Evolutionary conservation across 2,797 vertebrate genomes (phyloP).

Genomic region (Vireo griseus): DNA sequence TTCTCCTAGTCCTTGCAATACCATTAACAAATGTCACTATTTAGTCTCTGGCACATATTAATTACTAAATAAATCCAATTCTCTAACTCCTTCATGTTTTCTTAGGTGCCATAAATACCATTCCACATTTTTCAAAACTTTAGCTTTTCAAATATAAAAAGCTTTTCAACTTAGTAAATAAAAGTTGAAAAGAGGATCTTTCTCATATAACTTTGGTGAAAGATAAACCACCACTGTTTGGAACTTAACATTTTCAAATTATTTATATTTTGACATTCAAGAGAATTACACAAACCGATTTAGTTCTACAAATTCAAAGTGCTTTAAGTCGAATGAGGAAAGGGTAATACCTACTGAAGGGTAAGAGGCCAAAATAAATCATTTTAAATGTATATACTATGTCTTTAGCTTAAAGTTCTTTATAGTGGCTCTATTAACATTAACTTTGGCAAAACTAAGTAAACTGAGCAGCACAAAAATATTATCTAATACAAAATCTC

Average conservation of each 20-base stretch:
- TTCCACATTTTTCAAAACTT: background rate
- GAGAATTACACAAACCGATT: background rate
- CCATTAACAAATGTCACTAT: background rate
- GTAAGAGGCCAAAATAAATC: background rate
- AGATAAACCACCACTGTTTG: background rate
- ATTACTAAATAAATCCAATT: background rate
- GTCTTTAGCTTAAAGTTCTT: background rate
- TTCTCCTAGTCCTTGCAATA: background rate
- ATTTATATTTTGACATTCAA: constrained; percentile 32
- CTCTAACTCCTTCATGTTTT: background rate
- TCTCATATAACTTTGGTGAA: background rate
- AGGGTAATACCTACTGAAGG: background rate
- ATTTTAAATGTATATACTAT: background rate
- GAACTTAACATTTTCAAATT: constrained; percentile 9
- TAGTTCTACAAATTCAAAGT: constrained; percentile 22
- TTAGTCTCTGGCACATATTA: background rate
- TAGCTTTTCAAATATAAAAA: background rate
- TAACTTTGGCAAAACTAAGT: background rate
- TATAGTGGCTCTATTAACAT: background rate
- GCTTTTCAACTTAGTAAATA: background rate
- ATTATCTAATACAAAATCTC: background rate
- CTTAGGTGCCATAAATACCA: background rate
- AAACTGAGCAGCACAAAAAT: background rate
- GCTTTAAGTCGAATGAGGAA: background rate
- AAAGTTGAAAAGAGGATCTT: background rate